Conservation (phyloP, 2,797 vertebrate species). For the Myotis vivesi region DNA sequence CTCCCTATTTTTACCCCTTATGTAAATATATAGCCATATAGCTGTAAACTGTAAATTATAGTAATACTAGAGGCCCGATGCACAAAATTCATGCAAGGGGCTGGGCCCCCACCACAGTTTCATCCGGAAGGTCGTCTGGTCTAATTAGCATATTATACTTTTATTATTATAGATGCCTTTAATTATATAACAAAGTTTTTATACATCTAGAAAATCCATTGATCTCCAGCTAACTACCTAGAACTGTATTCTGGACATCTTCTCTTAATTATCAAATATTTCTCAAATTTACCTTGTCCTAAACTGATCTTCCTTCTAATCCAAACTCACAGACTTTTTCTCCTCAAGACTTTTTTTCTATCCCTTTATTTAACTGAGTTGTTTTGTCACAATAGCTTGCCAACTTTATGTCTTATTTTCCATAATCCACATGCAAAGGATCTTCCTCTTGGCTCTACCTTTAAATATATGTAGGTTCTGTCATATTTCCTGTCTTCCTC, state of each 20-base stretch:
- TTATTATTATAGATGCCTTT: neutral
- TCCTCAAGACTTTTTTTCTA: neutral
- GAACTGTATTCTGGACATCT: neutral
- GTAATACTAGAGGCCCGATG: neutral
- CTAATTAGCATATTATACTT: too few species aligned
- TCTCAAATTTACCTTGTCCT: neutral
- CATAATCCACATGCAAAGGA: neutral
- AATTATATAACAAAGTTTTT: neutral
- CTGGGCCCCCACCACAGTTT: rapidly evolving
- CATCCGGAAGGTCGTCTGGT: too few species aligned
- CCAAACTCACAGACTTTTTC: neutral
- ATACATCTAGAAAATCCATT: neutral
- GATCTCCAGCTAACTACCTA: neutral
- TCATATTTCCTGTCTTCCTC: neutral
- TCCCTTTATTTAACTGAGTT: neutral
- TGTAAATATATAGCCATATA: neutral
- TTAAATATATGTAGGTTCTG: neutral
- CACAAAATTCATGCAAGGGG: too few species aligned
- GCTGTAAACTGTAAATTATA: neutral
- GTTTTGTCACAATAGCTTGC: neutral
- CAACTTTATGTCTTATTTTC: neutral
- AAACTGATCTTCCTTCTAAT: neutral
- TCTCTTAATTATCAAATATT: neutral
- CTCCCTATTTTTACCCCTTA: neutral
- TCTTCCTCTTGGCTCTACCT: neutral